Percentiles rank a stretch among this genome's conserved stretches.
phyloP scores from a whole-genome alignment of 2,797 vertebrate species.

The Meda fulgida region DNA sequence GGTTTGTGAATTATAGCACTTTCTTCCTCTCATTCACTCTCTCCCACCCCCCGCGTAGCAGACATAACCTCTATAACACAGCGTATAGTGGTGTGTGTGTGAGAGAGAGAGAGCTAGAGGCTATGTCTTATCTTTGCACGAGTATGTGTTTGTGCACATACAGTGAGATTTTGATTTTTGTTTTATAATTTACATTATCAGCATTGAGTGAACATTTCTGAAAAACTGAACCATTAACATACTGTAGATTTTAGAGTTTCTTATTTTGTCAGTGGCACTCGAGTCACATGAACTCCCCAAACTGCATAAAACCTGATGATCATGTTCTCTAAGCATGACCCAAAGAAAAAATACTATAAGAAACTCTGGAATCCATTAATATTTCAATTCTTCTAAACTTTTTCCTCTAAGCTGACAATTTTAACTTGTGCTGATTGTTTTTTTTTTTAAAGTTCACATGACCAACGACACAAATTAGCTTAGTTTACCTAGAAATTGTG shows the following conservation, averaged over 20 bases:
- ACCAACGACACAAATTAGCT: not conserved
- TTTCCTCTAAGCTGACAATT: too few species aligned
- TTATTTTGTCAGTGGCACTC: not conserved
- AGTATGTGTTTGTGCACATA: not conserved
- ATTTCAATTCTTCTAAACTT: not conserved
- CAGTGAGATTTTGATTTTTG: not conserved
- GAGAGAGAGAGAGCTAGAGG: not conserved
- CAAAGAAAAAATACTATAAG: not conserved
- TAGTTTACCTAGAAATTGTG: not conserved
- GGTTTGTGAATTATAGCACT: constrained; percentile 34
- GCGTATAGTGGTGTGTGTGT: not conserved
- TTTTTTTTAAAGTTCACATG: too few species aligned
- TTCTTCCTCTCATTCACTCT: constrained; percentile 5
- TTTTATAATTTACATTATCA: not conserved
- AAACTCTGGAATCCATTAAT: not conserved
- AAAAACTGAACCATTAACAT: not conserved
- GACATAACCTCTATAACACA: constrained; percentile 36
- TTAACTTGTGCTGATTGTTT: not conserved
- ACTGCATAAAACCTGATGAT: not conserved
- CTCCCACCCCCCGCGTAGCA: constrained; percentile 1
- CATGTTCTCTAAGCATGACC: not conserved
- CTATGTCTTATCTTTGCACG: not conserved
- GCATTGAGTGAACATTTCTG: not conserved
- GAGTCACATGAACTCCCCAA: too few species aligned
- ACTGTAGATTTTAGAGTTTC: not conserved